phyloP scores from a whole-genome alignment of 35 echinoderm and acorn worm species.

The Heliocidaris tuberculata region DNA sequence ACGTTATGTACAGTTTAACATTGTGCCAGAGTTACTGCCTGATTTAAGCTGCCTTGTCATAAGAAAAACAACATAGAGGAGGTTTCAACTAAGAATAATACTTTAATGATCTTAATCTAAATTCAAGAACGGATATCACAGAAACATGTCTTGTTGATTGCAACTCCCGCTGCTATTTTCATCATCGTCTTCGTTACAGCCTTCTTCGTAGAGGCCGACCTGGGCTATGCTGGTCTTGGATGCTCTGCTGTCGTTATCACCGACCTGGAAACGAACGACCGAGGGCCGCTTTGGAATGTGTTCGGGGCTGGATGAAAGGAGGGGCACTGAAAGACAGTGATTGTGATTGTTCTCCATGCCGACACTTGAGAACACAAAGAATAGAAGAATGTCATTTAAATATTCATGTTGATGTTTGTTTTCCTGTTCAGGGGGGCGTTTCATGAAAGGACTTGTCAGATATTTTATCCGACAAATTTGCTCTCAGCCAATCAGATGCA shows the following conservation, averaged over 20 bases:
- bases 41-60: too few relatives aligned
- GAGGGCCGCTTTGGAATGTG: slow-evolving; percentile 21
- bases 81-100: too few relatives aligned
- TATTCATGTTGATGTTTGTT: background rate
- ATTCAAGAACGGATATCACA: background rate
- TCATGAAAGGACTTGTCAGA: too few relatives aligned
- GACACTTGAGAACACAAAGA: background rate
- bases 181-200: slow-evolving; percentile 39
- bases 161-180: background rate
- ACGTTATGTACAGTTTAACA: too few relatives aligned
- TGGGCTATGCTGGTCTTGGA: slow-evolving; percentile 22
- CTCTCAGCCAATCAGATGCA: too few relatives aligned
- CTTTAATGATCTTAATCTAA: background rate
- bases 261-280: slow-evolving; percentile 33
- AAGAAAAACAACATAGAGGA: too few relatives aligned
- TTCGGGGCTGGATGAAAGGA: background rate
- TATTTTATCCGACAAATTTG: too few relatives aligned
- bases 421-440: too few relatives aligned
- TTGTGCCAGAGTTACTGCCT: too few relatives aligned
- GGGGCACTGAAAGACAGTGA: background rate
- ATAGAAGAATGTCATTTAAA: background rate
- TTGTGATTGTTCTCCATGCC: background rate
- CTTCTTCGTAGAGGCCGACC: slow-evolving; percentile 9
- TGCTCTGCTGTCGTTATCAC: slow-evolving; percentile 20
- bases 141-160: background rate